Evolutionary conservation across 2,797 vertebrate species (phyloP).

Genomic region (Hirundo rustica): DNA sequence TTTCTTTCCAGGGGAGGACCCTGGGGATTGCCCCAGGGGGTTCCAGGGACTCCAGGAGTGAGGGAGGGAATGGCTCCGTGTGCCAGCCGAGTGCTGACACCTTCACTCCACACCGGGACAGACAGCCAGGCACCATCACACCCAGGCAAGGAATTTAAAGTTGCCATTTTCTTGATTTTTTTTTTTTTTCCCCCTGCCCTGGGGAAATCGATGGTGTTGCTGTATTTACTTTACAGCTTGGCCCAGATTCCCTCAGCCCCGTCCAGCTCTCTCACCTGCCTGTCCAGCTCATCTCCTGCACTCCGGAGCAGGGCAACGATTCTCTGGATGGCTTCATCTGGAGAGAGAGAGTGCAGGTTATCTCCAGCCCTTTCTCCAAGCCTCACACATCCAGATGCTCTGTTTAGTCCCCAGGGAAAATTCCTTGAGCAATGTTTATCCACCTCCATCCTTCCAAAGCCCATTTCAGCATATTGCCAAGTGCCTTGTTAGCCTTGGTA

Average conservation of each 20-base stretch:
- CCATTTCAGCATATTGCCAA: neutral
- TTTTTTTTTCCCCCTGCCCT: neutral
- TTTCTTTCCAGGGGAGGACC: neutral
- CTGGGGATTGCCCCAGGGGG: neutral
- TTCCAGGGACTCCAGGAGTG: no score
- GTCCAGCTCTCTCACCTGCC: conserved; percentile 77
- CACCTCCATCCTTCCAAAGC: neutral
- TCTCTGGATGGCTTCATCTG: conserved; percentile 79
- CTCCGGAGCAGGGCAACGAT: conserved; percentile 83
- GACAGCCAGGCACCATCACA: neutral
- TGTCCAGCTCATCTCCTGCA: conserved; percentile 81
- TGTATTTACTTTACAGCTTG: neutral
- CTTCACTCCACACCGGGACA: neutral
- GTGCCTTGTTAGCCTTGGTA: neutral
- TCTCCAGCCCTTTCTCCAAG: neutral
- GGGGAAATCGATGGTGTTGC: fast-evolving
- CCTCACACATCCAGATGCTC: neutral
- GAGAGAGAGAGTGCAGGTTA: neutral
- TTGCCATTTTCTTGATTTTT: neutral
- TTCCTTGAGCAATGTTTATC: neutral
- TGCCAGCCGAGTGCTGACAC: fast-evolving
- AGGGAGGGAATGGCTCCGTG: fast-evolving
- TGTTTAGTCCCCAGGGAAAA: neutral
- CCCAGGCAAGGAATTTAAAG: neutral
- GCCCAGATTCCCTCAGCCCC: neutral